phyloP scores from a whole-genome alignment of 1,140 invertebrate species.

The Maniola jurtina region DNA sequence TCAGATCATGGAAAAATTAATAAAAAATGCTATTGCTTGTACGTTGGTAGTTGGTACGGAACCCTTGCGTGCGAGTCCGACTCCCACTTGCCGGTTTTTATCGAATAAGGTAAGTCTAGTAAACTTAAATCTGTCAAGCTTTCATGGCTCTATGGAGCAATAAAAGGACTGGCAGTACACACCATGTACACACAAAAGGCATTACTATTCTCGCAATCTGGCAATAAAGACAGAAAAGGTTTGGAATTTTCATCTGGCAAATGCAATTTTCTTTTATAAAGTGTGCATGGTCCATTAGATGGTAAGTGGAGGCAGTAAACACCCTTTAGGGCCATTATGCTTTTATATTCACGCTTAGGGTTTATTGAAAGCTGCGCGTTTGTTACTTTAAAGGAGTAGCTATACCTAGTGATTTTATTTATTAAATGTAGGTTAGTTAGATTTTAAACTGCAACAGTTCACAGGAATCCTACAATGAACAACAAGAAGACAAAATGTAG shows the following conservation, averaged over 20 bases:
- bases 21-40: too few relatives aligned
- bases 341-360: conserved; percentile 60
- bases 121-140: neutral
- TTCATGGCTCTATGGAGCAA: neutral
- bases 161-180: neutral
- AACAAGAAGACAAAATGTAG: too few relatives aligned
- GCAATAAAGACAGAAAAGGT: conserved; percentile 37
- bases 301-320: conserved; percentile 57
- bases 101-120: too few relatives aligned
- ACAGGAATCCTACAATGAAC: too few relatives aligned
- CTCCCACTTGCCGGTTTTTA: too few relatives aligned
- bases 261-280: conserved; percentile 70
- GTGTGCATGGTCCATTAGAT: conserved; percentile 67
- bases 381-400: conserved; percentile 12
- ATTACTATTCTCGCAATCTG: conserved; percentile 6
- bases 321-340: conserved; percentile 51
- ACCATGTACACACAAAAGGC: neutral
- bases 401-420: conserved; percentile 19
- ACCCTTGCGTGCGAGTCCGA: too few relatives aligned
- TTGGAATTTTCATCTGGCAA: conserved; percentile 51
- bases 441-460: too few relatives aligned
- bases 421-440: neutral
- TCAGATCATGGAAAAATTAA: too few relatives aligned
- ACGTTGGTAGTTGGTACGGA: too few relatives aligned
- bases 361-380: conserved; percentile 20